Conservation (phyloP, 1,140 invertebrate genomes). For the Caenorhabditis inopinata region DNA sequence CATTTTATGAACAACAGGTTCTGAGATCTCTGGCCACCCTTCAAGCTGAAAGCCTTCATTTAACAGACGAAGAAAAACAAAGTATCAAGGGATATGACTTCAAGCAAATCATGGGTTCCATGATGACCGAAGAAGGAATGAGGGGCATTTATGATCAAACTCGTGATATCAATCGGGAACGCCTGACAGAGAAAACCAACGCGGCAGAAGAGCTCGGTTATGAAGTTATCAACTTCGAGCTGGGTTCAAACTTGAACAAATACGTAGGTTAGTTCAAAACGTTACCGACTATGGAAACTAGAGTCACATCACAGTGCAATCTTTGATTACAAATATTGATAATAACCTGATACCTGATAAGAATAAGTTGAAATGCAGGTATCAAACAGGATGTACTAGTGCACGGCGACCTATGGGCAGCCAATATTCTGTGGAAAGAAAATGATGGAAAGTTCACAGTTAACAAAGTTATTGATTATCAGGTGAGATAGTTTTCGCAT, state of each 20-base stretch:
- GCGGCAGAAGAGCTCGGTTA: background rate
- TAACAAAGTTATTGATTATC: constrained; percentile 20
- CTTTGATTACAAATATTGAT: background rate
- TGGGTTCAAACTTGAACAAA: background rate
- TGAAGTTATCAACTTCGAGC: background rate
- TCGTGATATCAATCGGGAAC: background rate
- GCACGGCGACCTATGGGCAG: constrained; percentile 34
- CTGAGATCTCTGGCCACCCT: constrained; percentile 21
- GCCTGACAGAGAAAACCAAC: background rate
- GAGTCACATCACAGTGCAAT: background rate
- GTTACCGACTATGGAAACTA: background rate
- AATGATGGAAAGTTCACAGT: background rate
- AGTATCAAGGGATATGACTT: background rate
- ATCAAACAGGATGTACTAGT: constrained; percentile 29
- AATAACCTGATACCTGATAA: background rate
- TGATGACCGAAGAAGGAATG: constrained; percentile 7
- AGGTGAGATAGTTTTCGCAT: background rate
- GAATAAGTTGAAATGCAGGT: background rate
- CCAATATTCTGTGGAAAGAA: constrained; percentile 38
- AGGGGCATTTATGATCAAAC: background rate
- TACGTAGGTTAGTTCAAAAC: constrained; percentile 2
- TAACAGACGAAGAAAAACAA: constrained; percentile 24
- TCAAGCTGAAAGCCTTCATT: background rate
- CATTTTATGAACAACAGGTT: constrained; percentile 23
- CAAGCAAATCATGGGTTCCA: background rate